Evolutionary conservation across 2,113 vertebrate species (phyloP), one percentile per base, ranked within the genome.

Genomic region (Xiphophorus hellerii): DNA sequence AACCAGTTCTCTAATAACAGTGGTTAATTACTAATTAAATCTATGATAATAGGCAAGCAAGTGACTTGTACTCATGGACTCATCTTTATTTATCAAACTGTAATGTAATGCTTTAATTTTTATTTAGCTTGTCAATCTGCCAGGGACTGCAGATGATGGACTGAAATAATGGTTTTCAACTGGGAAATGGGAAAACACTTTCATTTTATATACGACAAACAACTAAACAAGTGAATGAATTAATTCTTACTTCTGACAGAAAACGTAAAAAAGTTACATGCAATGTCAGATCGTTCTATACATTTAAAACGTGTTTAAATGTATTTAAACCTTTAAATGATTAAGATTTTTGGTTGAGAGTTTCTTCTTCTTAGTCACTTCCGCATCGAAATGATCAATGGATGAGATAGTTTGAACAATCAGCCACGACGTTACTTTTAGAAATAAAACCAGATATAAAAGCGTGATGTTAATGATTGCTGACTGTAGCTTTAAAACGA

Each of bases 321-420:
- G 51, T 54, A 5, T 58, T n/a, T n/a, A 10, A 7, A 58, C 51
- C 51, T 58, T n/a, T 58, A 58, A 25, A n/a, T n/a, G 51, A 58
- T n/a, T 58, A 10, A n/a, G 17, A 58, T 9, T 17, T 28, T 37
- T 42, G 14, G 13, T 2, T 9, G n/a, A 33, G 29, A 27, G 8
- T 71, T 12, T 12, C 35, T 51, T 25, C 42, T 61, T 77, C 80
- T 33, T 27, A 68, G 22, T 65, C 79, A 84, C 88, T 89, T 89
- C 88, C 83, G 88, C 83, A 37, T 78, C 27, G 31, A 73, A 73
- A 81, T 31, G 58, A 25, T 30, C 28, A 28, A 28, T 28, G 28
- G 28, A 28, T 28, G 28, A 2, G 20, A 35, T 31, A 28, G 28
- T 28, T 28, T 28, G 1, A 9, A 37, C 28, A 3, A 58, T 74